Evolutionary conservation across 2,888 invertebrate species (phyloP).

Genomic region (Dicyrtomina minuta): DNA sequence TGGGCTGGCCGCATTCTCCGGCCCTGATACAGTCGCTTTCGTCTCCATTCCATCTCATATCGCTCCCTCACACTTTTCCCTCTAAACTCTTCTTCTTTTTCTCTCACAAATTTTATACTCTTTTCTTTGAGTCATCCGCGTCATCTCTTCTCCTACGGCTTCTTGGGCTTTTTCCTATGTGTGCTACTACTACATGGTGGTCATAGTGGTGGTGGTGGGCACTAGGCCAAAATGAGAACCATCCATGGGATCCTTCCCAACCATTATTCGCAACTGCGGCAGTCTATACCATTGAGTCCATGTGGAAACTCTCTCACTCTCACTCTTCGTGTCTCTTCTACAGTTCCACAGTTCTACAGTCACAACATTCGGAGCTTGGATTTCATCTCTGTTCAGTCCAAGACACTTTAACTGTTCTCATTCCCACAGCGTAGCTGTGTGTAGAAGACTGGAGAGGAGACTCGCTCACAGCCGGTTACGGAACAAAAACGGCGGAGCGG

Average conservation of each 20-base stretch:
- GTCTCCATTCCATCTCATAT: not conserved
- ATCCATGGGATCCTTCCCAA: conserved; percentile 24
- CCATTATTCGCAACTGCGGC: conserved; percentile 52
- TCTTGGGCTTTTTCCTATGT: too few relatives aligned
- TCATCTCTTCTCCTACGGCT: not conserved
- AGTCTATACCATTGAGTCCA: conserved; percentile 29
- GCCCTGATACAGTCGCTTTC: not conserved
- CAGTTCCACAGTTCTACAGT: conserved; percentile 1
- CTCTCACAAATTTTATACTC: conserved; percentile 6
- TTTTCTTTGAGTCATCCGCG: not conserved
- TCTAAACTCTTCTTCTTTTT: not conserved
- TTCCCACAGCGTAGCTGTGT: too few relatives aligned
- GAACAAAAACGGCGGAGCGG: too few relatives aligned
- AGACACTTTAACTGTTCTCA: too few relatives aligned
- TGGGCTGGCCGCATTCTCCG: too few relatives aligned
- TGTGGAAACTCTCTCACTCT: conserved; percentile 1
- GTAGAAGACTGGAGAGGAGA: too few relatives aligned
- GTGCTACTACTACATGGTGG: too few relatives aligned
- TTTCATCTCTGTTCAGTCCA: conserved; percentile 21
- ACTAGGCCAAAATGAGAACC: conserved; percentile 45
- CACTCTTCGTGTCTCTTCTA: conserved; percentile 17
- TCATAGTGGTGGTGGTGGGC: conserved; percentile 34
- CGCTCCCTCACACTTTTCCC: conserved; percentile 27
- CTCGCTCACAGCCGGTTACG: too few relatives aligned
- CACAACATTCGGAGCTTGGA: too few relatives aligned